These are phyloP conservation scores for human (Homo sapiens) DNA, from an alignment of 2,113 vertebrate species.

Conservation along the genomic window GRCh38 chr2:156591001-156591500, in stretches of 20 bases:
- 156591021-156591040: background rate
- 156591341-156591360: conserved; percentile 54
- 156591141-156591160: conserved; percentile 17
- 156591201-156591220: conserved; percentile 16
- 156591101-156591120: background rate
- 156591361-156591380: conserved; percentile 69
- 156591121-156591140: background rate
- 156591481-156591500: background rate
- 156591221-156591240: conserved; percentile 34
- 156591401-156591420: conserved; percentile 67
- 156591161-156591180: conserved; percentile 21
- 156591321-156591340: background rate
- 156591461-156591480: conserved; percentile 47
- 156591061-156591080: background rate
- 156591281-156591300: conserved; percentile 43
- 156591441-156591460: conserved; percentile 61
- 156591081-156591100: conserved; percentile 17
- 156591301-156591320: conserved; percentile 59
- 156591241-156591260: background rate
- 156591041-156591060: background rate
- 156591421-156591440: conserved; percentile 62
- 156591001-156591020: background rate
- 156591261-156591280: conserved; percentile 29
- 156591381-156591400: conserved; percentile 46
- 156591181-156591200: conserved; percentile 16